Evolutionary conservation across 2,797 vertebrate species (phyloP), one percentile per base, ranked within the genome.

Genomic region (Xyrichtys novacula): DNA sequence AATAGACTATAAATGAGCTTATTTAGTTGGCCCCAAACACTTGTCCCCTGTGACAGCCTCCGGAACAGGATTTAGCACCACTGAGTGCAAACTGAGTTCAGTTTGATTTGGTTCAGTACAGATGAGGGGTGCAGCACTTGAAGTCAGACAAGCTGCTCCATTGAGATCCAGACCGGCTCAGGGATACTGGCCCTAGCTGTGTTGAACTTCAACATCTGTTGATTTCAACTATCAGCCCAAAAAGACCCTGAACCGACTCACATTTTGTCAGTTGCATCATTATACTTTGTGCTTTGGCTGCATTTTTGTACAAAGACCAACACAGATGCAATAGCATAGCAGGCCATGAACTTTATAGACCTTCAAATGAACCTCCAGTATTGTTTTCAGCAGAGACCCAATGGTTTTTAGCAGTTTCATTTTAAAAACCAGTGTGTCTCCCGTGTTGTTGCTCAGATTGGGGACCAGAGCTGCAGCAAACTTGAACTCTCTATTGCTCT

Each of bases 71-170:
- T 19, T 19, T 36, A 36, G 59, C 25, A 31, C 39, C 43, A 32
- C 7, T 8, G n/a, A 57, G 29, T 10, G 17, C 31, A 47, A 22
- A 26, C 4, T 11, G 28, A 52, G 28, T 20, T 38, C 5, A 31
- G 36, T 46, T 29, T 32, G 28, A 36, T 69, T 61, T 80, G 64
- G 62, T 34, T 80, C 14, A 39, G 44, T 31, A 46, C 28, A 26
- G 28, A 46, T 6, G 22, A 6, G 25, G 2, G 4, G 1, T 55
- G 14, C 14, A 11, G 38, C 31, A 6, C 42, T 62, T 28, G 7
- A 3, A 46, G 6, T 59, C 17, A 20, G 26, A 53, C 17, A 2
- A 66, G 62, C 46, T 43, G 50, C 74, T 71, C 40, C 47, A 36
- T 36, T 17, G 47, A 29, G 32, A 43, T 59, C 48, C 32, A 47